Evolutionary conservation across 1,140 invertebrate genomes (phyloP), one percentile per base, ranked within the genome.

Genomic region (Pollicipes pollicipes): DNA sequence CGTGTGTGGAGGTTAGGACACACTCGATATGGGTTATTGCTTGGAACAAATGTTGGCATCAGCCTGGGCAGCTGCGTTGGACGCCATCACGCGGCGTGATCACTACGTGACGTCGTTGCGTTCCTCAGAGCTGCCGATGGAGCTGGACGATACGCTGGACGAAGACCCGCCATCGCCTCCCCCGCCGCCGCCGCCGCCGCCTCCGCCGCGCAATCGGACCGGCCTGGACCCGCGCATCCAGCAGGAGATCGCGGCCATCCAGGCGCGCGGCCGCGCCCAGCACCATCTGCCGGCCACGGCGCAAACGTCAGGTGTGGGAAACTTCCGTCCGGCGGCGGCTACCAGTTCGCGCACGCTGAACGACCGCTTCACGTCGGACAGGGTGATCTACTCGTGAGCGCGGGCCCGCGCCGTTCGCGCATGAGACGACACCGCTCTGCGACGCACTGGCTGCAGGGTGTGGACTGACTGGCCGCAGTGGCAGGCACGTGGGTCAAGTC

Each of bases 231-330:
- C 64, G n/a, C 64, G 64, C 28, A 66, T 66, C n/a, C 64, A 66
- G 64, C 64, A 66, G 64, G 64, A 66, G 28, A 66, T 66, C 3
- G 64, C 64, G 10, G 64, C 64, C 64, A 66, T 66, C 17, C 64
- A 66, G 28, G 64, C 64, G 17, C 64, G 64, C n/a, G 64, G 64
- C n/a, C 64, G 64, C n/a, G 10, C 28, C 3, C 64, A 66, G 64
- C 64, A 29, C 64, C 64, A 27, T 10, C 3, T 29, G 8, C 27
- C 64, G 64, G 27, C 28, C 64, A 21, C 13, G 6, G 45, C 13
- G 10, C 17, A 24, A 2, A 58, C 13, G 13, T 10, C 45, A 10
- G 64, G 64, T 21, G n/a, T 29, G 27, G 27, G 64, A 21, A 66
- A 66, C 64, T 27, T 27, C 28, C n/a, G 28, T 1, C 64, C 64